These are phyloP conservation scores for Leucophenga varia DNA, from an alignment of 1,140 invertebrate genomes.

Conservation along the genomic window DNA sequence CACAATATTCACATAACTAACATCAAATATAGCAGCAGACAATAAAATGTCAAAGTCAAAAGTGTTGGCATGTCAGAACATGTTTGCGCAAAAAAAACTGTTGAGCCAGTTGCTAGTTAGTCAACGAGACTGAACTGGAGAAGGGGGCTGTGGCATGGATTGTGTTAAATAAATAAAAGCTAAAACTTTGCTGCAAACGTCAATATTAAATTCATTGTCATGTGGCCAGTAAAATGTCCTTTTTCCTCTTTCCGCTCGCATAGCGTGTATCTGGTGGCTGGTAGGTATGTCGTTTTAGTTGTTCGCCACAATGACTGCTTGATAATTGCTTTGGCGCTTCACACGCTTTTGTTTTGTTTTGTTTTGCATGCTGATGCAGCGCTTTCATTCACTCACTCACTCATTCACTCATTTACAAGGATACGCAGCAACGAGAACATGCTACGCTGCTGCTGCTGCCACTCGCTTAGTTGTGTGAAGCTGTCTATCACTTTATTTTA, in stretches of 20 bases:
- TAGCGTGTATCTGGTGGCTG: background rate
- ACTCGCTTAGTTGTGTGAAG: background rate
- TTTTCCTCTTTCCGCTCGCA: background rate
- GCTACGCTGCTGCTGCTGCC: background rate
- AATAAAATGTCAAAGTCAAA: constrained; percentile 40
- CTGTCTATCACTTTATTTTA: constrained; percentile 15
- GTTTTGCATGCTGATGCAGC: no score
- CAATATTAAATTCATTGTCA: constrained; percentile 21
- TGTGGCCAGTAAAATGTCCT: background rate
- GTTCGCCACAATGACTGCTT: constrained; percentile 20
- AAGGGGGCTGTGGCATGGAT: no score
- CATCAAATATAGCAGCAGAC: constrained; percentile 38
- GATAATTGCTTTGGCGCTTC: constrained; percentile 38
- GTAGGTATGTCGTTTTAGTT: background rate
- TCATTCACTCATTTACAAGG: background rate
- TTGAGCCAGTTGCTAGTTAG: no score
- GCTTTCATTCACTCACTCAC: no score
- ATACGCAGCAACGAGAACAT: constrained; percentile 2
- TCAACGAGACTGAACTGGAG: no score
- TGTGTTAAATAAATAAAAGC: no score
- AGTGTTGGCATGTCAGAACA: no score
- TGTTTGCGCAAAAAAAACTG: no score
- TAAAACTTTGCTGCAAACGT: no score
- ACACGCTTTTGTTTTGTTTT: constrained; percentile 7
- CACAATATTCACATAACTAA: no score